phyloP scores from a whole-genome alignment of 2,113 vertebrate species.

The Dryoscopus gambensis region DNA sequence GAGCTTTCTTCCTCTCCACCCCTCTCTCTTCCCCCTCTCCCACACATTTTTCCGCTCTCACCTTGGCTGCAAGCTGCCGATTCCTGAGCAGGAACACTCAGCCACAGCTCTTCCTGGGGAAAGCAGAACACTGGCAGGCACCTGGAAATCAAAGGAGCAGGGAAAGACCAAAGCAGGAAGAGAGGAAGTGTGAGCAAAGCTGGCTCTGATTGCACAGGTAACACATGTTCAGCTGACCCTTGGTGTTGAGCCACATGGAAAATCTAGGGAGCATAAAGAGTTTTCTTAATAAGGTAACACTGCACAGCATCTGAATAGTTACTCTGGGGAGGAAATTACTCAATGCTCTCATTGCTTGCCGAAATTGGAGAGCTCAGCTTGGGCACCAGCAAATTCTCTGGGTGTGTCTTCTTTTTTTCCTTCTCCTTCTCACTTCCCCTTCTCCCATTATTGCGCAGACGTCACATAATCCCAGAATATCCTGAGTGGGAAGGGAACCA shows the following conservation, averaged over 20 bases:
- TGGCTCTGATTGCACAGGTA: background rate
- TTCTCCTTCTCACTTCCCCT: background rate
- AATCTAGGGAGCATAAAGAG: background rate
- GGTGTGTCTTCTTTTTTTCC: background rate
- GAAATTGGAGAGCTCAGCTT: background rate
- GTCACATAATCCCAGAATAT: background rate
- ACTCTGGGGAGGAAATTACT: background rate
- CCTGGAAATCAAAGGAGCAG: background rate
- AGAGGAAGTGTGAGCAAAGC: background rate
- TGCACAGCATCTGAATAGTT: background rate
- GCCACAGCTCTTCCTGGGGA: background rate
- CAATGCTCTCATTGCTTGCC: background rate
- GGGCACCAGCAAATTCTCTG: background rate
- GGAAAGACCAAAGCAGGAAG: background rate
- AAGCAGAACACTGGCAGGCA: background rate
- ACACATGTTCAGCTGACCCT: background rate
- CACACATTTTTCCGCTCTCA: background rate
- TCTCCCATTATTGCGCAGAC: background rate
- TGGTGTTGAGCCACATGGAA: background rate
- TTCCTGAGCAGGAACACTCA: background rate
- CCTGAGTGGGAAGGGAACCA: background rate
- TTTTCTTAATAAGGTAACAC: background rate
- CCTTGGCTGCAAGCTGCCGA: background rate
- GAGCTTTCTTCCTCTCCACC: background rate
- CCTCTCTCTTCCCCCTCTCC: background rate